A percentile compares a stretch with the other conserved stretches of the same genome.
Evolutionary conservation across 2,888 invertebrate species (phyloP).

Genomic region (Cantharis nigra): DNA sequence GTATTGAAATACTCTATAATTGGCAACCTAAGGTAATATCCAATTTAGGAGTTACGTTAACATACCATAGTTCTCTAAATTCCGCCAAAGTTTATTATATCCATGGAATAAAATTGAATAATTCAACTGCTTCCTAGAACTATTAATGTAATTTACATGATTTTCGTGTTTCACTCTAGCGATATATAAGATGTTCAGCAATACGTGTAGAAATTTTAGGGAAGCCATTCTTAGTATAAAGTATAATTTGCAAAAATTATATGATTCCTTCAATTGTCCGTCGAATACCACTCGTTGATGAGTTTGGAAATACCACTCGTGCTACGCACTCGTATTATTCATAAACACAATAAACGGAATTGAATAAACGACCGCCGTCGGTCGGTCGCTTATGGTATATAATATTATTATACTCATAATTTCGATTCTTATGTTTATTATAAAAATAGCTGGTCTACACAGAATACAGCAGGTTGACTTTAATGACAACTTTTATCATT

Average conservation of each 20-base stretch:
- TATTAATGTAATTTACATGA: background rate
- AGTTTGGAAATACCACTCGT: too few species aligned
- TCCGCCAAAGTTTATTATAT: background rate
- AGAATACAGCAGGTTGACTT: background rate
- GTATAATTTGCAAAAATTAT: too few species aligned
- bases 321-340: too few species aligned
- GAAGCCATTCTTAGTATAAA: too few species aligned
- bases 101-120: background rate
- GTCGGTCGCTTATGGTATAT: too few species aligned
- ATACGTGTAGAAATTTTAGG: too few species aligned
- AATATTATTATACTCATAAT: too few species aligned
- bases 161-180: background rate
- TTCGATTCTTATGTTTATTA: background rate
- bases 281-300: too few species aligned
- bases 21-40: background rate
- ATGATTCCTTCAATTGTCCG: too few species aligned
- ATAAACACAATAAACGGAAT: too few species aligned
- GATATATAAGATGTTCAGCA: background rate
- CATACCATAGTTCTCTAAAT: background rate
- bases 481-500: background rate
- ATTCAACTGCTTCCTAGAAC: background rate
- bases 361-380: too few species aligned
- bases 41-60: background rate
- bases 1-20: background rate
- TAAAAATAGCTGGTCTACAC: background rate